Conservation (phyloP, 2,797 vertebrate species). For the Danio kyathit region DNA sequence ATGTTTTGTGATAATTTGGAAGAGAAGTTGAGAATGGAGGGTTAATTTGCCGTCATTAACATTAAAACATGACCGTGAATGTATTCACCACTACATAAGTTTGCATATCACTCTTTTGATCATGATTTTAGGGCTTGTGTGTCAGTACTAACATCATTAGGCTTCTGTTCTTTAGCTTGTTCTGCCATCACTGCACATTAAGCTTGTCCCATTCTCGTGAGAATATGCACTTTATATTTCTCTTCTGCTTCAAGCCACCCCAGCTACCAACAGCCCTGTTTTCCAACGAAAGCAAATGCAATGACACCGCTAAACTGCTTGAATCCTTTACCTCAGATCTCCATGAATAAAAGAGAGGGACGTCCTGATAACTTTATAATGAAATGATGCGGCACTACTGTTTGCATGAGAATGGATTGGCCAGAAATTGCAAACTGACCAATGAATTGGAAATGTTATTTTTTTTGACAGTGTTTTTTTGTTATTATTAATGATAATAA, state of each 20-base stretch:
- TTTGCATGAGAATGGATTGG: conserved; percentile 41
- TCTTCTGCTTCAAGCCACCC: conserved; percentile 61
- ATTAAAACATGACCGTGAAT: conserved; percentile 76
- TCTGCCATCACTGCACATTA: conserved; percentile 58
- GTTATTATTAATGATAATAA: background rate
- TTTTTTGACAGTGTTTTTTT: conserved; percentile 40
- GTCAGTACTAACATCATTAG: conserved; percentile 74
- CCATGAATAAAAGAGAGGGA: conserved; percentile 23
- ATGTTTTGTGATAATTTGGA: conserved; percentile 49
- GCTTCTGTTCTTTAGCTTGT: conserved; percentile 67
- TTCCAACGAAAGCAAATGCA: conserved; percentile 44
- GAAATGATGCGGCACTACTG: conserved; percentile 39
- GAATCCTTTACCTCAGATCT: conserved; percentile 39
- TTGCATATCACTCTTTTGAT: conserved; percentile 80
- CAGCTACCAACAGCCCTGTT: conserved; percentile 40
- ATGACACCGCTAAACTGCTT: conserved; percentile 49
- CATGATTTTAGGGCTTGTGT: conserved; percentile 69
- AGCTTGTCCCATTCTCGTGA: conserved; percentile 64
- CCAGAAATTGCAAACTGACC: conserved; percentile 28
- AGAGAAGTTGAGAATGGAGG: conserved; percentile 53
- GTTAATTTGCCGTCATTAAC: conserved; percentile 55
- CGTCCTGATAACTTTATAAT: conserved; percentile 16
- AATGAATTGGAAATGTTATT: conserved; percentile 39
- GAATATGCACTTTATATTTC: conserved; percentile 76
- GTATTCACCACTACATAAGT: conserved; percentile 77